These are phyloP conservation scores for Rhodophaea formosa DNA, from an alignment of 2,888 invertebrate genomes.

Conservation along the genomic window DNA sequence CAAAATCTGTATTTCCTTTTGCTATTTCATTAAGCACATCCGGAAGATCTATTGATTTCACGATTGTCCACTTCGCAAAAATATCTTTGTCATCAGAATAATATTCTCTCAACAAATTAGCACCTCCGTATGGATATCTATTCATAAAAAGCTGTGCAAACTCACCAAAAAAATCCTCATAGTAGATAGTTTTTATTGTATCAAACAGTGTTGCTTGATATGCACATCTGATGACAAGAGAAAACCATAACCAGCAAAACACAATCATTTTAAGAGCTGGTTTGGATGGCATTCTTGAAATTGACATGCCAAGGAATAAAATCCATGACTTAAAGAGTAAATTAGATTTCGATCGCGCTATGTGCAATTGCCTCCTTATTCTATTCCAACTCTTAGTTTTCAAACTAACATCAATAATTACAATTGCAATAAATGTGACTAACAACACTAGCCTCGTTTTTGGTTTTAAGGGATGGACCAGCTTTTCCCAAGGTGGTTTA, in stretches of 20 bases:
- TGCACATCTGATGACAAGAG: conserved; percentile 49
- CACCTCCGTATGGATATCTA: conserved; percentile 47
- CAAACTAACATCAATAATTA: conserved; percentile 38
- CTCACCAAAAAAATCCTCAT: conserved; percentile 35
- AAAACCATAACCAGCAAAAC: conserved; percentile 53
- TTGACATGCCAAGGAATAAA: conserved; percentile 51
- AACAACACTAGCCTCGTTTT: conserved; percentile 42
- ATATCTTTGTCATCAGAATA: conserved; percentile 43
- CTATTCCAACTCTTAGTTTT: conserved; percentile 38
- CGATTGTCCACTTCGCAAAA: conserved; percentile 44
- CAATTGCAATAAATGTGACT: conserved; percentile 43
- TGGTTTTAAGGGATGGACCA: conserved; percentile 47
- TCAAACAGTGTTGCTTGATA: conserved; percentile 54
- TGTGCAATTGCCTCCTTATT: conserved; percentile 34
- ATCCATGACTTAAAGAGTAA: conserved; percentile 55
- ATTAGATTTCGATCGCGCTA: conserved; percentile 41
- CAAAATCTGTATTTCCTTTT: conserved; percentile 44
- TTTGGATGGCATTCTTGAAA: conserved; percentile 41
- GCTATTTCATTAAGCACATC: conserved; percentile 41
- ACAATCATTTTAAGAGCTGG: conserved; percentile 38
- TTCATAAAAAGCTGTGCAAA: conserved; percentile 40
- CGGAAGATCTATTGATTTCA: conserved; percentile 31
- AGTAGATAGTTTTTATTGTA: conserved; percentile 43
- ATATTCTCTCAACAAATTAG: conserved; percentile 42
- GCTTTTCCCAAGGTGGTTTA: conserved; percentile 51